Conservation (phyloP, 2,113 vertebrate species). For the Corvus cornix region DNA sequence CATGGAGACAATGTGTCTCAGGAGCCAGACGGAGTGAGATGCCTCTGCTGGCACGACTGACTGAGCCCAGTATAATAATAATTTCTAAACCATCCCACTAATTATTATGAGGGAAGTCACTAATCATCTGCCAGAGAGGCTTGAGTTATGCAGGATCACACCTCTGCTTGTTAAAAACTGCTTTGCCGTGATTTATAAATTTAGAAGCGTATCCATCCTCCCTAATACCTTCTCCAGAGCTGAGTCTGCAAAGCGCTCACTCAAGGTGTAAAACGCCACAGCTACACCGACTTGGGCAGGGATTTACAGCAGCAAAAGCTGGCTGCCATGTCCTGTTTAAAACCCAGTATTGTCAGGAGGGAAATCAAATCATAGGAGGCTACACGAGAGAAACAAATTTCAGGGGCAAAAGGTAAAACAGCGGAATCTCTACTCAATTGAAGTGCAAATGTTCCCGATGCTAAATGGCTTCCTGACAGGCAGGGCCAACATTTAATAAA, state of each 20-base stretch:
- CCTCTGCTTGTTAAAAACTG: constrained; percentile 45
- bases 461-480: constrained; percentile 53
- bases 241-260: neutral
- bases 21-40: neutral
- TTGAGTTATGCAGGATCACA: constrained; percentile 60
- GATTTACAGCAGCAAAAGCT: constrained; percentile 27
- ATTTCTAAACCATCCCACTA: constrained; percentile 31
- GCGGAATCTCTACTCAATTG: constrained; percentile 2
- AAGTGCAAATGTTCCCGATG: constrained; percentile 47
- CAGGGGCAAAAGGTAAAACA: constrained; percentile 53
- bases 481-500: constrained; percentile 59
- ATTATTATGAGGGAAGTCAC: constrained; percentile 39
- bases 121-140: constrained; percentile 35
- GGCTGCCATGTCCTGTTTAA: neutral
- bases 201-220: constrained; percentile 22
- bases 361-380: constrained; percentile 51
- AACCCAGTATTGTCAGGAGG: constrained; percentile 8
- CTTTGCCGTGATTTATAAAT: constrained; percentile 39
- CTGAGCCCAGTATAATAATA: neutral
- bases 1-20: neutral
- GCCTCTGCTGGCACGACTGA: constrained; percentile 28
- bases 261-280: neutral
- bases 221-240: neutral
- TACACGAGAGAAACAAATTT: constrained; percentile 46
- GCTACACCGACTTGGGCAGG: neutral